Evolutionary conservation across 2,888 invertebrate species (phyloP), one percentile per base, ranked within the genome.

Genomic region (Didymodactylos carnosus): DNA sequence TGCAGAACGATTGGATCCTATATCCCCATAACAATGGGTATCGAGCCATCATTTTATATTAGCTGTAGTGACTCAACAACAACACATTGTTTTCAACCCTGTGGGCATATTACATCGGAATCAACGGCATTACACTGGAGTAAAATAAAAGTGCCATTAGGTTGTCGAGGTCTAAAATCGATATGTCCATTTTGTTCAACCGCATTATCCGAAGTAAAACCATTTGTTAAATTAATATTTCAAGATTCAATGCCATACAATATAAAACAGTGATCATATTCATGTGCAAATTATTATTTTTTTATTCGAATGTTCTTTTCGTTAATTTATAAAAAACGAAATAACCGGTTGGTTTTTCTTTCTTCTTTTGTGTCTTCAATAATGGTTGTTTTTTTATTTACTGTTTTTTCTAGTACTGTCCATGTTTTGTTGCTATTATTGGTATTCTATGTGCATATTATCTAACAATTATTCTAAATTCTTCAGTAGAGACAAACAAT

Each of bases 161-260:
- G 97, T 80, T 94, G 95, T 77, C 94, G 94, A 86, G 95, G 94
- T 77, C 95, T 95, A 86, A 93, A 93, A 84, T 92, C 95, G 73
- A 92, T 95, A 81, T 98, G 98, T 84, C 98, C 98, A 78, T 98
- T 97, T 87, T 98, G 98, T 86, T 94, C 97, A 78, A 89, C 91
- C 79, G 92, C 94, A 74, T 86, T 99, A 77, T 88, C 89, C 82
- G 91, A 91, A 80, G 88, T 90, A 80, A 92, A 94, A 75, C 49
- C 94, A 77, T 95, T 90, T 85, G 89, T 94, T 80, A 89, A 91
- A 79, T 89, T 98, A 83, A 97, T 98, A 85, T 98, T 97, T 87
- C 97, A 97, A 86, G 94, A 94, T 86, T 91, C 93, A 86, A 76
- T 78, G 7, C n/a, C 53, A 62, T 62, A 62, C 29, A 62, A 27